Conservation (phyloP, 2,888 invertebrate species). For the Ophion obscuratus region DNA sequence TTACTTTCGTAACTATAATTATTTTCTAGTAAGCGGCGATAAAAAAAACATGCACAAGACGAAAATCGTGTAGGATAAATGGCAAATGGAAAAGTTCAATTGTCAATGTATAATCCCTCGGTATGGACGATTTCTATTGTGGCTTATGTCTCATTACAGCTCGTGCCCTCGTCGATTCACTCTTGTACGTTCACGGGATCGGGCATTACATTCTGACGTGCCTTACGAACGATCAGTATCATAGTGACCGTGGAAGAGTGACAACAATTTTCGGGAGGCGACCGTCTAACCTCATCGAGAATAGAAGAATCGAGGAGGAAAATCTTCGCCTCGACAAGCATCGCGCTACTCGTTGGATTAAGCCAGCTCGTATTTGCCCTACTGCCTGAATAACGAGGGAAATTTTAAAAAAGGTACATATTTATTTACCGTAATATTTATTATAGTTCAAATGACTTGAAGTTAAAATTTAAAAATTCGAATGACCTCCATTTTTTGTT, state of each 20-base stretch:
- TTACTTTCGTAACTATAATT: no score
- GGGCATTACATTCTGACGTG: conserved; percentile 76
- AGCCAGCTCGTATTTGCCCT: not conserved
- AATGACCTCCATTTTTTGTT: not conserved
- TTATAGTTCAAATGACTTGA: not conserved
- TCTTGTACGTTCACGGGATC: conserved; percentile 56
- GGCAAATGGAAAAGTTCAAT: not conserved
- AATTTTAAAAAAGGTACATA: conserved; percentile 27
- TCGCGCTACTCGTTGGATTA: conserved; percentile 4
- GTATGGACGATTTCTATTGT: conserved; percentile 21
- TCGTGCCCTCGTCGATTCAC: conserved; percentile 58
- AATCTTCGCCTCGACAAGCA: not conserved
- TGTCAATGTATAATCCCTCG: conserved; percentile 17
- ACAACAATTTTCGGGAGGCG: conserved; percentile 59
- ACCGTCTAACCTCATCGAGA: not conserved
- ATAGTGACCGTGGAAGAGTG: conserved; percentile 75
- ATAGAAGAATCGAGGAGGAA: conserved; percentile 2
- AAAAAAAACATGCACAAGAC: not conserved
- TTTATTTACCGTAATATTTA: not conserved
- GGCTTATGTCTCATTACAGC: conserved; percentile 30
- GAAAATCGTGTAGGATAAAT: not conserved
- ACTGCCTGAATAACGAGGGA: conserved; percentile 15
- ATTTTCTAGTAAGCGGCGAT: no score
- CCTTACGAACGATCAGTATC: conserved; percentile 80
- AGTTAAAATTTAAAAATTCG: not conserved